These are phyloP conservation scores for Cyanoderma ruficeps DNA, from an alignment of 2,113 vertebrate species.

Conservation along the genomic window DNA sequence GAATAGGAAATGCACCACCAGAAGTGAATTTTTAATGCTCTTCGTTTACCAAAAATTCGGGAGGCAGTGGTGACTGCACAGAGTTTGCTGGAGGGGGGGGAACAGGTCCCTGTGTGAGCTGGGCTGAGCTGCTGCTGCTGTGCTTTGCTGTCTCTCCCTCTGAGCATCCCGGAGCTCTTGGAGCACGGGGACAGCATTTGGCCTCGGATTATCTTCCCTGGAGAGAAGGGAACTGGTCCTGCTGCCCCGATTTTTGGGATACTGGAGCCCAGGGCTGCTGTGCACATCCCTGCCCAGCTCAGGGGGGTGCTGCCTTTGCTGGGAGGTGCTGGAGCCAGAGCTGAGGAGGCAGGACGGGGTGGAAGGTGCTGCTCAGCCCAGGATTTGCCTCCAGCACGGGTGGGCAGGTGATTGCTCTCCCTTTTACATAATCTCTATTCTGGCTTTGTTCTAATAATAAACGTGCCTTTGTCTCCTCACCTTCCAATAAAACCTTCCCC, in stretches of 20 bases:
- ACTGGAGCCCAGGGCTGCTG: background rate
- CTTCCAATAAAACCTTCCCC: background rate
- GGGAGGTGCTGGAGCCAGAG: background rate
- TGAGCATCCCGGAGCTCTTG: background rate
- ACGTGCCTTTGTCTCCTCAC: background rate
- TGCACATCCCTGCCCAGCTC: background rate
- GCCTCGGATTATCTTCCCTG: background rate
- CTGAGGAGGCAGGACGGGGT: background rate
- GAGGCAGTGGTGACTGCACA: rapidly evolving
- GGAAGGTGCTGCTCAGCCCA: background rate
- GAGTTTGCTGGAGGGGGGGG: background rate
- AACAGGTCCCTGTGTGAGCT: background rate
- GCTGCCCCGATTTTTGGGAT: background rate
- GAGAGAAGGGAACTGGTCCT: background rate
- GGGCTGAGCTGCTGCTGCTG: background rate
- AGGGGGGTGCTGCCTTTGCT: background rate
- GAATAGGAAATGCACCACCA: background rate
- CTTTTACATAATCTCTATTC: background rate
- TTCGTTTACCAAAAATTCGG: background rate
- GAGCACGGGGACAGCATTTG: background rate
- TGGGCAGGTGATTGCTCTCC: slow-evolving; percentile 3
- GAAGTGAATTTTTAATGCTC: background rate
- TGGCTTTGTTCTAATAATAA: slow-evolving; percentile 45
- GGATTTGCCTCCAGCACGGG: background rate
- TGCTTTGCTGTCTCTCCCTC: background rate